Percentiles rank a stretch among this genome's conserved stretches.
Evolutionary conservation across 2,113 vertebrate species (phyloP).

Genomic region (Malurus elegans): DNA sequence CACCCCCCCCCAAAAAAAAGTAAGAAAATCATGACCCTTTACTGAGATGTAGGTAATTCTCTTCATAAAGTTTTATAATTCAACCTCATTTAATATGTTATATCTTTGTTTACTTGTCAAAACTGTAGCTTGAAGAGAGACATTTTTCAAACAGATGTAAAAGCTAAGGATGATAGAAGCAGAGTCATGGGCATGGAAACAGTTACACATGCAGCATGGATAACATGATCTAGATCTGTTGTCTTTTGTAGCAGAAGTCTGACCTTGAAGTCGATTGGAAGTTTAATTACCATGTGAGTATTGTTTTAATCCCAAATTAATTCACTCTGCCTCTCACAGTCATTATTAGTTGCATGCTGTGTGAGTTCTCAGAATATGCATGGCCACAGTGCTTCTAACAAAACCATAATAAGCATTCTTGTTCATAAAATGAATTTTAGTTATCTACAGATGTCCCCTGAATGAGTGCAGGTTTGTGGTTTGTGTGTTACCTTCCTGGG

Average conservation of each 20-base stretch:
- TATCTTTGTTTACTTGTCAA: not conserved
- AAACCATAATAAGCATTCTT: not conserved
- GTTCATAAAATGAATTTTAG: not conserved
- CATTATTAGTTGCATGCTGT: not conserved
- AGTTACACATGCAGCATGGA: not conserved
- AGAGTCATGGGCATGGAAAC: not conserved
- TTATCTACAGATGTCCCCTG: not conserved
- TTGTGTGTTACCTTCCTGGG: not conserved
- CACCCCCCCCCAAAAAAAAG: not conserved
- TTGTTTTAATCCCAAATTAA: not conserved
- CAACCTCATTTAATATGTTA: not conserved
- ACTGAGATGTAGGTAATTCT: conserved; percentile 1
- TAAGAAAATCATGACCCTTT: not conserved
- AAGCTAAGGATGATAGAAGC: not conserved
- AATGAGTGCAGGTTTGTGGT: not conserved
- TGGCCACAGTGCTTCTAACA: not conserved
- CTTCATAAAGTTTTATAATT: not conserved
- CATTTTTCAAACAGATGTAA: not conserved
- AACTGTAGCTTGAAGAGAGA: not conserved
- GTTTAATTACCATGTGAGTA: fast-evolving
- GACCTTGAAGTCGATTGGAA: not conserved
- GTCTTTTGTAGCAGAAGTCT: not conserved
- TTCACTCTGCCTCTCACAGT: not conserved
- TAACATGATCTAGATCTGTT: not conserved
- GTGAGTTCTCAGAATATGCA: not conserved